Evolutionary conservation across 2,888 invertebrate species (phyloP), one percentile per base, ranked within the genome.

Genomic region (Oeneis ivallda): DNA sequence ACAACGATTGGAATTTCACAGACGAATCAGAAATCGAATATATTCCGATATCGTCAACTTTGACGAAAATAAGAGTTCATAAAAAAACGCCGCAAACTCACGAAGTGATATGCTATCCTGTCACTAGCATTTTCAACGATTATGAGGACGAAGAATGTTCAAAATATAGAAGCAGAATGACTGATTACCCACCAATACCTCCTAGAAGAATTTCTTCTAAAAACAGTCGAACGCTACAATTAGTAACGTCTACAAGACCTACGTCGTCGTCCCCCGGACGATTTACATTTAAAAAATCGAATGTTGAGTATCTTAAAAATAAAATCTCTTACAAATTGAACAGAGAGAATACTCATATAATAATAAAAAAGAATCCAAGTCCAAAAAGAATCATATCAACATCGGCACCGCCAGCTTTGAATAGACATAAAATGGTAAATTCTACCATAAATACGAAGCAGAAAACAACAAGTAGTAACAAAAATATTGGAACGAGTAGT

Each of bases 21-120:
- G 96, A 95, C 92, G 94, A 95, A 81, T 91, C 94, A 78, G 94
- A 95, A 90, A 94, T 96, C 82, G 96, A 96, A 92, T 96, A 96
- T 86, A 95, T 95, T 86, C 96, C 96, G 79, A 95, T 96, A 78
- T 95, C 96, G 71, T 94, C 96, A 58, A 96, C 95, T 73, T 89
- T 96, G 80, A 96, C 96, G 75, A 95, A 95, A 92, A 96, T 96
- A 81, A 93, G 95, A 82, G 94, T 96, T 60, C 95, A 95, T 83
- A 95, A 95, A 89, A 94, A 93, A 79, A 84, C 87, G 67, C 91
- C 92, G 67, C 84, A 85, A 68, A 73, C 83, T 62, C 86, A 86
- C 53, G 94, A 94, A 86, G 93, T 94, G 47, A 85, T 94, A 70
- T 94, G 94, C 80, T 94, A 94, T 79, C 94, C 94, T 41, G 71